phyloP scores from a whole-genome alignment of 2,888 invertebrate genomes.

The Drosophila paranaensis region DNA sequence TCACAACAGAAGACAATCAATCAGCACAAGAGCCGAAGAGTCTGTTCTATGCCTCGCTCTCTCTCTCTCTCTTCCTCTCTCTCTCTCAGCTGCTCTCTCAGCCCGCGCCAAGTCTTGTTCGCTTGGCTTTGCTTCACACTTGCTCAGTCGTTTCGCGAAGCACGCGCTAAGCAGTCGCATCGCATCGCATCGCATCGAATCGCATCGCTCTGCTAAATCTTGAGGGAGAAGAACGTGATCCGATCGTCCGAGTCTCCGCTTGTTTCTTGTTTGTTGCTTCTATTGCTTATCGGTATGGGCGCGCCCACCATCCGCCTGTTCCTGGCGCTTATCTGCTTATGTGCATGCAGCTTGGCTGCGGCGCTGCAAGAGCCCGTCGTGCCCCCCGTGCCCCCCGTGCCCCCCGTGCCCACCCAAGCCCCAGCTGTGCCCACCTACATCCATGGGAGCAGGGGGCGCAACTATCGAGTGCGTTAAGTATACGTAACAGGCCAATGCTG shows the following conservation, averaged over 20 bases:
- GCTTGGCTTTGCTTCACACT: background rate
- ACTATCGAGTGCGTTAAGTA: constrained; percentile 61
- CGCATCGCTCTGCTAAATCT: constrained; percentile 9
- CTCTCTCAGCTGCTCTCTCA: background rate
- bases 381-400: constrained; percentile 5
- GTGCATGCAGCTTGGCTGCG: background rate
- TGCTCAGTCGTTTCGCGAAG: constrained; percentile 32
- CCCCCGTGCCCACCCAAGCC: background rate
- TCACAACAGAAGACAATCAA: background rate
- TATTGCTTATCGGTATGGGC: constrained; percentile 16
- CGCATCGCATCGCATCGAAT: constrained; percentile 28
- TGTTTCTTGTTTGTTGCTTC: background rate
- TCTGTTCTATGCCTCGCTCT: background rate
- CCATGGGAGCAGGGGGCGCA: constrained; percentile 10
- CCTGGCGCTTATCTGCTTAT: constrained; percentile 18
- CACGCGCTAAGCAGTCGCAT: constrained; percentile 37
- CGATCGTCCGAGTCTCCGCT: no score
- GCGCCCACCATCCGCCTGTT: constrained; percentile 9
- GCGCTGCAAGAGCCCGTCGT: background rate
- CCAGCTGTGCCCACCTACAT: background rate
- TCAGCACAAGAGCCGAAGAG: background rate
- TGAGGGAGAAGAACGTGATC: background rate
- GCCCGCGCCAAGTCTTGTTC: constrained; percentile 6
- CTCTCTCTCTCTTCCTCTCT: background rate
- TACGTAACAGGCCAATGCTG: constrained; percentile 1